These are phyloP conservation scores for Bergia puertoricense DNA, from an alignment of 92 coral and sea anemone species.

Conservation along the genomic window DNA sequence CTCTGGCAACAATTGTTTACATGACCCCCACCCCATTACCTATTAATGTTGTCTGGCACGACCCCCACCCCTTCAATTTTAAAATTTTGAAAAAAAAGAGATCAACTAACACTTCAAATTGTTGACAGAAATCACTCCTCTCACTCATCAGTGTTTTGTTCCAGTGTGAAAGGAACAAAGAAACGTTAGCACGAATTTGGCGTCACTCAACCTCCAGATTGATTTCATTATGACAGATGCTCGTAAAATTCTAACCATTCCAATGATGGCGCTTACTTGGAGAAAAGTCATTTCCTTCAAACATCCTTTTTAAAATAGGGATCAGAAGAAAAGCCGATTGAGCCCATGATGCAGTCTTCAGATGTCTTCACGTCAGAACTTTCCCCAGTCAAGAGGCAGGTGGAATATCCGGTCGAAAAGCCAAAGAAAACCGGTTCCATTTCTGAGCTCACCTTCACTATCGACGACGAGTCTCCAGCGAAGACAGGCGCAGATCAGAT, in stretches of 20 bases:
- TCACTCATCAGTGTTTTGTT: not conserved
- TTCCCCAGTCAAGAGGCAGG: conserved; percentile 25
- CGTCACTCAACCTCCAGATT: conserved; percentile 9
- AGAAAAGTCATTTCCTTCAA: conserved; percentile 2
- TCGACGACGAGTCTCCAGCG: conserved; percentile 29
- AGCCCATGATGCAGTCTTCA: conserved; percentile 39
- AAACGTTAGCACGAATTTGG: not conserved
- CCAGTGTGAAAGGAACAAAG: conserved; percentile 13
- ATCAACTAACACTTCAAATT: not conserved
- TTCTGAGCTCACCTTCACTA: conserved; percentile 36
- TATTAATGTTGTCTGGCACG: not conserved
- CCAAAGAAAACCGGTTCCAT: conserved; percentile 20
- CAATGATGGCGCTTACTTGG: conserved; percentile 1
- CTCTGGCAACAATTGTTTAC: too few species aligned
- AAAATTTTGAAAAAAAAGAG: not conserved
- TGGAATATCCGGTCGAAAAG: not conserved
- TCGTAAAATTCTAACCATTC: conserved; percentile 31
- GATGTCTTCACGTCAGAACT: conserved; percentile 18
- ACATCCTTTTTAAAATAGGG: conserved; percentile 10
- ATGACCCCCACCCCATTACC: too few species aligned
- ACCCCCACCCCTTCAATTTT: not conserved
- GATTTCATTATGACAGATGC: conserved; percentile 25
- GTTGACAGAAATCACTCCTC: conserved; percentile 3
- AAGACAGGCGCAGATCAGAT: not conserved
- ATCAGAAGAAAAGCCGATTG: conserved; percentile 13